A percentile compares a stretch with the other conserved stretches of the same genome.
Conservation (phyloP, 2,888 invertebrate species). For the Brachyopa scutellaris region DNA sequence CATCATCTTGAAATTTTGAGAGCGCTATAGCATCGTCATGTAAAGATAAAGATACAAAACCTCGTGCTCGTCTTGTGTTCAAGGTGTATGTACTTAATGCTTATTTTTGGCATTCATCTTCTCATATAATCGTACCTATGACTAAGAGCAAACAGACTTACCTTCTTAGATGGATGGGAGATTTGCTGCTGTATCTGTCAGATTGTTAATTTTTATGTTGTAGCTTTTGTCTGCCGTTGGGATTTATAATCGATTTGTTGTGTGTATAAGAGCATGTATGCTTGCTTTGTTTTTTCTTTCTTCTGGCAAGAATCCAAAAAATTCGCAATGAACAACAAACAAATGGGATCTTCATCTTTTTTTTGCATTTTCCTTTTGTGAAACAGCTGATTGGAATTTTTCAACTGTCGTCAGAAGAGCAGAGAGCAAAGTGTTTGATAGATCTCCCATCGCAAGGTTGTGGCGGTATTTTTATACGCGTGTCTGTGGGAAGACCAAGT, state of each 20-base stretch:
- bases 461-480: too few relatives aligned
- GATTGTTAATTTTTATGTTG: constrained; percentile 56
- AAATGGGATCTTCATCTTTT: not conserved
- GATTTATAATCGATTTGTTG: constrained; percentile 69
- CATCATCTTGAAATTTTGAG: constrained; percentile 24
- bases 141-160: constrained; percentile 41
- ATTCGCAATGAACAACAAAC: constrained; percentile 2
- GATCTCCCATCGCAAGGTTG: not conserved
- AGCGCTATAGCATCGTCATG: not conserved
- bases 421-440: constrained; percentile 15
- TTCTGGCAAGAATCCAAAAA: constrained; percentile 50
- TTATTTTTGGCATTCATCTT: constrained; percentile 62
- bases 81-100: constrained; percentile 50
- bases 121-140: constrained; percentile 2
- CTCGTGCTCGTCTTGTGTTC: constrained; percentile 9
- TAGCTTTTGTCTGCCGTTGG: constrained; percentile 30
- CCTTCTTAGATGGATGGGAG: constrained; percentile 39
- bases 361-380: not conserved
- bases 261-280: constrained; percentile 22
- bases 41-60: not conserved
- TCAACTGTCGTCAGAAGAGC: constrained; percentile 37
- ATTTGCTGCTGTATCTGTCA: constrained; percentile 58
- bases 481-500: constrained; percentile 27
- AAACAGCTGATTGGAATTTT: constrained; percentile 67
- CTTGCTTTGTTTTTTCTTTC: constrained; percentile 19